Evolutionary conservation across 1,140 invertebrate genomes (phyloP).

Genomic region (Gonatopus flavifemur): DNA sequence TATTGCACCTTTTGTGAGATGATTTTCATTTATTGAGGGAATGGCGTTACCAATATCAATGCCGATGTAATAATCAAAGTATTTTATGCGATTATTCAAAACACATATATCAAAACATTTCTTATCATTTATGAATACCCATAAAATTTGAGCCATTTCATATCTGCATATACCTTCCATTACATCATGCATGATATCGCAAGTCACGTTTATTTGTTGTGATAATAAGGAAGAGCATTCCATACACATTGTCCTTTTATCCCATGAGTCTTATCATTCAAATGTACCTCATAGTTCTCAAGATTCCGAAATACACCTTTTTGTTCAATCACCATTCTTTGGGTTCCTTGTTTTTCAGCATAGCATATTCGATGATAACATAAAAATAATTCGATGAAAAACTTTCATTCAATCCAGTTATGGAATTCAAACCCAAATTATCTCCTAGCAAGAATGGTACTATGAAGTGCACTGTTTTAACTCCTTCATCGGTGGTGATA

Average conservation of each 20-base stretch:
- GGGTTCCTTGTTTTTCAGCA: constrained; percentile 3
- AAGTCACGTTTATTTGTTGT: too few relatives aligned
- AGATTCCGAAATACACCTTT: constrained; percentile 2
- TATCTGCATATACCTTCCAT: too few relatives aligned
- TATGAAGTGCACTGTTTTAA: constrained; percentile 17
- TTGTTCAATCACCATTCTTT: constrained; percentile 10
- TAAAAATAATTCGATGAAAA: constrained; percentile 13
- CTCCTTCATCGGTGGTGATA: background rate
- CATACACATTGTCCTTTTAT: constrained; percentile 13
- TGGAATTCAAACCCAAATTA: constrained; percentile 17
- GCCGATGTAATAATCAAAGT: too few relatives aligned
- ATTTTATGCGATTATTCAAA: too few relatives aligned
- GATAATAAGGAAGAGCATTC: too few relatives aligned
- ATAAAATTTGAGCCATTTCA: too few relatives aligned
- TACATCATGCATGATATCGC: too few relatives aligned
- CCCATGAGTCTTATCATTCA: constrained; percentile 1
- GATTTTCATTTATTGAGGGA: too few relatives aligned
- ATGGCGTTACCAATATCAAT: too few relatives aligned
- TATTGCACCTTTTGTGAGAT: too few relatives aligned
- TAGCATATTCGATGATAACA: constrained; percentile 17
- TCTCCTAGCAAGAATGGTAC: constrained; percentile 13
- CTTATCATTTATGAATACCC: too few relatives aligned
- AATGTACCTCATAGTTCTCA: constrained; percentile 13
- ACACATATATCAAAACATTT: too few relatives aligned
- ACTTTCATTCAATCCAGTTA: constrained; percentile 17